phyloP scores from a whole-genome alignment of 2,888 invertebrate genomes.

The Crioceris asparagi region DNA sequence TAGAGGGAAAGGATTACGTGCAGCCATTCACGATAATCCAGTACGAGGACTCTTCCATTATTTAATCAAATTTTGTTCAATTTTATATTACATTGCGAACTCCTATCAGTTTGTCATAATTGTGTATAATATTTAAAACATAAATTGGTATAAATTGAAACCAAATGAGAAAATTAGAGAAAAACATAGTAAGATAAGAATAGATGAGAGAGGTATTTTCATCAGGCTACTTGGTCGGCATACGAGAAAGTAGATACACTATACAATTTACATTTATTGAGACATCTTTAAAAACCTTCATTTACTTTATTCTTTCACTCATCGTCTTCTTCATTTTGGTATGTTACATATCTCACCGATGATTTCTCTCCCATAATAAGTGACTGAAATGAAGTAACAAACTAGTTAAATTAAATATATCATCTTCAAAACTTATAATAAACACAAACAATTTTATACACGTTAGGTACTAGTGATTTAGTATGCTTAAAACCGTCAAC shows the following conservation, averaged over 20 bases:
- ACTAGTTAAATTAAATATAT: too few relatives aligned
- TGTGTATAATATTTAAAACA: too few relatives aligned
- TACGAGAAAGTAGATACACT: constrained; percentile 9
- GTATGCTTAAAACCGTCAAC: too few relatives aligned
- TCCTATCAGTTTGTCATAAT: constrained; percentile 25
- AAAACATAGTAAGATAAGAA: constrained; percentile 6
- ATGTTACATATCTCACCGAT: constrained; percentile 90
- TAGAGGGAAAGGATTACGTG: constrained; percentile 42
- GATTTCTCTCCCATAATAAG: constrained; percentile 84
- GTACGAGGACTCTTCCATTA: constrained; percentile 36
- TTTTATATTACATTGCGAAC: constrained; percentile 20
- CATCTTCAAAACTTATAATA: too few relatives aligned
- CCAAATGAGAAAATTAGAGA: constrained; percentile 4
- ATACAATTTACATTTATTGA: not conserved
- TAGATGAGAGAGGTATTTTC: constrained; percentile 8
- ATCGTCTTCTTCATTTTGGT: constrained; percentile 86
- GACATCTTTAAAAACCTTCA: constrained; percentile 1
- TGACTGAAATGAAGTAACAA: too few relatives aligned
- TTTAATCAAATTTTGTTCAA: constrained; percentile 23
- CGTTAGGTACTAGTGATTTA: too few relatives aligned
- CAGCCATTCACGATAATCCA: constrained; percentile 54
- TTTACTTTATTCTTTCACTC: constrained; percentile 39
- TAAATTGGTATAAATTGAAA: too few relatives aligned
- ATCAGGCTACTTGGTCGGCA: too few relatives aligned
- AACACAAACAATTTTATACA: too few relatives aligned